phyloP scores from a whole-genome alignment of 2,797 vertebrate species.

The Remorina albescens region DNA sequence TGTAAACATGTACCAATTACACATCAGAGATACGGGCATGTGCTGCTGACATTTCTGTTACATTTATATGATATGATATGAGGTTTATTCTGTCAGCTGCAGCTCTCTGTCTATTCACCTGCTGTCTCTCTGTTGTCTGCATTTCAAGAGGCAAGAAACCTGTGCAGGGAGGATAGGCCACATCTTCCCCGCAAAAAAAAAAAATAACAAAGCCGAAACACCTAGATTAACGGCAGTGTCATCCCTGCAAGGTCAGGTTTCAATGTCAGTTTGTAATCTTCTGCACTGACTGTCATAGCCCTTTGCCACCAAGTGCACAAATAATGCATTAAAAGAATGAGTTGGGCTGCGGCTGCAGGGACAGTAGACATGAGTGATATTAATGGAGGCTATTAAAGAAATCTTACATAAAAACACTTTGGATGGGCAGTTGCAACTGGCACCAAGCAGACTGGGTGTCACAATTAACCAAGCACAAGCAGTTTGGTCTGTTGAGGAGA shows the following conservation, averaged over 20 bases:
- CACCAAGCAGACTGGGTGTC: constrained; percentile 29
- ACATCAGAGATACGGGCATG: neutral
- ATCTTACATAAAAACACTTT: constrained; percentile 54
- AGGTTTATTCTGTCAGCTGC: constrained; percentile 18
- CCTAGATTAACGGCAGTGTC: constrained; percentile 58
- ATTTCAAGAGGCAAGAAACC: constrained; percentile 21
- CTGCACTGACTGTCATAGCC: constrained; percentile 45
- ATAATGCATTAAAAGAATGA: constrained; percentile 62
- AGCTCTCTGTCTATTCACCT: constrained; percentile 21
- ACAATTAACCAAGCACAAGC: constrained; percentile 53
- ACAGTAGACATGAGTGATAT: constrained; percentile 66
- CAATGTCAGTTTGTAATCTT: constrained; percentile 56
- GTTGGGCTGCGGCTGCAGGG: constrained; percentile 23
- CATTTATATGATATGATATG: constrained; percentile 19
- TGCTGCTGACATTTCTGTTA: constrained; percentile 6
- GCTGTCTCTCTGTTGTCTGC: constrained; percentile 17
- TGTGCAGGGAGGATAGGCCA: neutral
- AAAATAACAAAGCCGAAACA: constrained; percentile 26
- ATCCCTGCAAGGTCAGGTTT: constrained; percentile 57
- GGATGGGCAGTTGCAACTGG: constrained; percentile 39
- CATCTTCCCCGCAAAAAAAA: neutral
- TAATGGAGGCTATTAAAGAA: constrained; percentile 72
- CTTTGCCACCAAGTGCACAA: constrained; percentile 60
- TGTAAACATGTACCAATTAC: neutral
- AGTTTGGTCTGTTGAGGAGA: constrained; percentile 38